Conservation (phyloP, 2,113 vertebrate genomes). For the Oxyura jamaicensis region DNA sequence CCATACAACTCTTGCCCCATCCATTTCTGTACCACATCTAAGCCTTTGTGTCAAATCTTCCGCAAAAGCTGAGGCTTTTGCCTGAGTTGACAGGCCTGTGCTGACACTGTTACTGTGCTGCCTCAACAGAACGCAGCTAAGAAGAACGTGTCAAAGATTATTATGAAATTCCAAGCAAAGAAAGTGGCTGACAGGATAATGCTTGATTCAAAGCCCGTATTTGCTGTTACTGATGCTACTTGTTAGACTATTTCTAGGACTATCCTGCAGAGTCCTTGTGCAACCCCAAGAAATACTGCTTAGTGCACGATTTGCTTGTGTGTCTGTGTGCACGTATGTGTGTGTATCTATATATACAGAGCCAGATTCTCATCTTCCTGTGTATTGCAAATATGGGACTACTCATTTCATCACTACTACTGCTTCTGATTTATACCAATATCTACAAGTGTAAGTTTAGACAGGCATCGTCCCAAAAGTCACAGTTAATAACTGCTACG, state of each 20-base stretch:
- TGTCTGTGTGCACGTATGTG: background rate
- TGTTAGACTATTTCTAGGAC: background rate
- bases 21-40: background rate
- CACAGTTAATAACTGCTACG: background rate
- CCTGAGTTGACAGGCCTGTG: background rate
- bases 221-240: background rate
- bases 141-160: conserved; percentile 28
- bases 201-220: background rate
- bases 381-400: background rate
- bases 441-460: background rate
- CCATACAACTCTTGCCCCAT: background rate
- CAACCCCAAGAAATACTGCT: background rate
- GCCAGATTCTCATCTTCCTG: background rate
- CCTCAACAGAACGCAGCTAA: background rate
- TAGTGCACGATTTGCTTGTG: background rate
- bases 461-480: background rate
- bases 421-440: background rate
- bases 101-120: background rate
- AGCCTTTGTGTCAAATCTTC: background rate
- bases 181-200: background rate
- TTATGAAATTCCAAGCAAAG: conserved; percentile 7
- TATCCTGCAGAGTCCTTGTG: background rate
- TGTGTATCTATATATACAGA: background rate
- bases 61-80: background rate
- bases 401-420: background rate